A percentile compares a stretch with the other conserved stretches of the same genome.
phyloP scores from a whole-genome alignment of 64 coral and sea anemone genomes.

The Cladopsammia gracilis region DNA sequence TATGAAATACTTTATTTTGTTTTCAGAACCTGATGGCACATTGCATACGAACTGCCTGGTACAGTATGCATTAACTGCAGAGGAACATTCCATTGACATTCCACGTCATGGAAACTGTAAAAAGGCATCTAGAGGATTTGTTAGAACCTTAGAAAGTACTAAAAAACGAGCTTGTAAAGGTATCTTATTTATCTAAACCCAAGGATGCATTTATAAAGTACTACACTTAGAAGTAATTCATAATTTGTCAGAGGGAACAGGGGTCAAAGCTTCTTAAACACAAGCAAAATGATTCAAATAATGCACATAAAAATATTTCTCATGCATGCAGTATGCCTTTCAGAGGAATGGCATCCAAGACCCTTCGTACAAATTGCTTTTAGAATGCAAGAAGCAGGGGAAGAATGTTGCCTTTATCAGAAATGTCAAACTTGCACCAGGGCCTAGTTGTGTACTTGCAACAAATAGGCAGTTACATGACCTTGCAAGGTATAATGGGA shows the following conservation, averaged over 20 bases:
- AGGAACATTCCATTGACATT: constrained; percentile 46
- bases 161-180: constrained; percentile 8
- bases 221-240: too few relatives aligned
- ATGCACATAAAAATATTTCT: too few relatives aligned
- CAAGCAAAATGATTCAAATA: too few relatives aligned
- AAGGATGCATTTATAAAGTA: constrained; percentile 39
- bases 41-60: constrained; percentile 52
- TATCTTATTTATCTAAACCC: constrained; percentile 39
- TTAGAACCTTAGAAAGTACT: constrained; percentile 67
- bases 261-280: too few relatives aligned
- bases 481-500: constrained; percentile 39
- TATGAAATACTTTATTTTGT: background rate
- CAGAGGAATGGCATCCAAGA: constrained; percentile 38
- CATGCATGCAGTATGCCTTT: constrained; percentile 38
- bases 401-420: constrained; percentile 49
- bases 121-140: constrained; percentile 31
- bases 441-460: constrained; percentile 41
- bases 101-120: constrained; percentile 68
- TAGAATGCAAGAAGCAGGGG: constrained; percentile 51
- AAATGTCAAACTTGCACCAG: constrained; percentile 55
- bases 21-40: constrained; percentile 38
- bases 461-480: constrained; percentile 50
- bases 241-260: too few relatives aligned
- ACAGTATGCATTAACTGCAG: constrained; percentile 63
- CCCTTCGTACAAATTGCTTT: constrained; percentile 56